Conservation (phyloP, 2,113 vertebrate genomes). For the Platysteira castanea region DNA sequence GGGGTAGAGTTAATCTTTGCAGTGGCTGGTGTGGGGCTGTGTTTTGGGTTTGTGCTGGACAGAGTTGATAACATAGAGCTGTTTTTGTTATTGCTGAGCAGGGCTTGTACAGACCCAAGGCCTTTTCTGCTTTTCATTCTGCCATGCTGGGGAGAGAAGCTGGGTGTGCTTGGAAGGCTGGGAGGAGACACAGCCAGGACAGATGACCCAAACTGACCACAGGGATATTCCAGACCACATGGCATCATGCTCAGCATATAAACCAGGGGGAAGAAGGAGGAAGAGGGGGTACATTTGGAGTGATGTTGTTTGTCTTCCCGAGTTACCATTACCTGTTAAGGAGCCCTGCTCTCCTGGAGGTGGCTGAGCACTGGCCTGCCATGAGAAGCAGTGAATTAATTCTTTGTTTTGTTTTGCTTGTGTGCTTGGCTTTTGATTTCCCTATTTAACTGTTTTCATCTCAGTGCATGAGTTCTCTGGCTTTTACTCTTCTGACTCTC, state of each 20-base stretch:
- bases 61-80: neutral
- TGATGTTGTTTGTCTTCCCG: rapidly evolving
- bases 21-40: neutral
- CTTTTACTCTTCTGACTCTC: neutral
- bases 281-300: neutral
- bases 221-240: neutral
- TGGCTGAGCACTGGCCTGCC: neutral
- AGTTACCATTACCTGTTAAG: rapidly evolving
- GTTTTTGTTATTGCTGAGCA: neutral
- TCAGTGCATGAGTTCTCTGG: neutral
- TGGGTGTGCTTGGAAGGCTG: neutral
- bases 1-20: rapidly evolving
- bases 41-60: neutral
- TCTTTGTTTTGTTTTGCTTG: neutral
- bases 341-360: neutral
- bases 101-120: neutral
- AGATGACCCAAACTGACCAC: neutral
- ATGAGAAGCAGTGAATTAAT: neutral
- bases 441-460: neutral
- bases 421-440: neutral
- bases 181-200: neutral
- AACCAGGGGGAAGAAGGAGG: neutral
- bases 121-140: rapidly evolving
- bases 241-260: neutral
- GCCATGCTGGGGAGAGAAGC: rapidly evolving